A percentile compares a stretch with the other conserved stretches of the same genome.
These are phyloP conservation scores for Eupithecia pulchellata DNA, from an alignment of 2,888 invertebrate genomes.

Conservation along the genomic window DNA sequence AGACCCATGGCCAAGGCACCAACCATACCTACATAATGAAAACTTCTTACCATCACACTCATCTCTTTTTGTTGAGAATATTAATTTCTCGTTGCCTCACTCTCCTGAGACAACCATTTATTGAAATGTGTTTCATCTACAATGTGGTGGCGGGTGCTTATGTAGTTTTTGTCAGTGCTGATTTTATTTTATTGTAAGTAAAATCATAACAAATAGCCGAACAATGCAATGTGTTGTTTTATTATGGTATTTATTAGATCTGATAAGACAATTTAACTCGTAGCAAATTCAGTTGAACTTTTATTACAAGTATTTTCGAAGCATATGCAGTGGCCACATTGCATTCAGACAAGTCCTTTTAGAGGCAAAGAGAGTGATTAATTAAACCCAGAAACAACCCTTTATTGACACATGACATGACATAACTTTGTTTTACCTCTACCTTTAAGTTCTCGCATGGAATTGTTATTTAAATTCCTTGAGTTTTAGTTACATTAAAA, in stretches of 20 bases:
- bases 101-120: constrained; percentile 59
- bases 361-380: not conserved
- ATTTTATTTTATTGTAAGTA: constrained; percentile 9
- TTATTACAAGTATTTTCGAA: not conserved
- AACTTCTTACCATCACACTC: constrained; percentile 66
- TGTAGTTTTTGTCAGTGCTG: constrained; percentile 22
- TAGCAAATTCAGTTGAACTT: not conserved
- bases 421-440: not conserved
- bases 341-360: not conserved
- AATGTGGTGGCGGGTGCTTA: constrained; percentile 33
- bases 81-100: constrained; percentile 55
- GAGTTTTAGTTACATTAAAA: not conserved
- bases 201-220: constrained; percentile 14
- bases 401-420: not conserved
- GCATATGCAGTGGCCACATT: not conserved
- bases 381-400: not conserved
- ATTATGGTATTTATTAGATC: not conserved
- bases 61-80: constrained; percentile 69
- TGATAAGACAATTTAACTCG: not conserved
- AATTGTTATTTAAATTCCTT: not conserved
- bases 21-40: constrained; percentile 53
- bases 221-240: constrained; percentile 11
- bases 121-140: constrained; percentile 40
- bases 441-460: not conserved
- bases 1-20: constrained; percentile 55